A percentile compares a stretch with the other conserved stretches of the same genome.
These are phyloP conservation scores for Hydrotaea diabolus DNA, from an alignment of 2,888 invertebrate genomes.

Conservation along the genomic window DNA sequence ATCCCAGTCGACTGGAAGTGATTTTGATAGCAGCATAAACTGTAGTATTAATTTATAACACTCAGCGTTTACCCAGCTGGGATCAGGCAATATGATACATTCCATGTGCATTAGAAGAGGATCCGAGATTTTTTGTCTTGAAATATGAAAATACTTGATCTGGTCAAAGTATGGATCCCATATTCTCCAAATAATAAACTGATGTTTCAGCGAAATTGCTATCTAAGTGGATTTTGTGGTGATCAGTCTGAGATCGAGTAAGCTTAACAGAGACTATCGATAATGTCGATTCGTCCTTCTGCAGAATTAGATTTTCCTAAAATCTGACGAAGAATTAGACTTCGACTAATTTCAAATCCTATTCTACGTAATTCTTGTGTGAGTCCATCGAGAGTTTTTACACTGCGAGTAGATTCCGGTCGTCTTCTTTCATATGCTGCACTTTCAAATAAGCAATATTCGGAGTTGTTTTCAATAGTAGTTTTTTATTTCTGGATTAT, in stretches of 20 bases:
- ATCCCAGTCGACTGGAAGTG: too few species aligned
- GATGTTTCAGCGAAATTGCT: neutral
- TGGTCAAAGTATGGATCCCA: too few species aligned
- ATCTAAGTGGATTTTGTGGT: neutral
- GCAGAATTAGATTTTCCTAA: neutral
- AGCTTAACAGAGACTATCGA: too few species aligned
- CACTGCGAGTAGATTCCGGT: neutral
- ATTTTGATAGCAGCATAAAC: too few species aligned
- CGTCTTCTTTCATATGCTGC: slow-evolving; percentile 49
- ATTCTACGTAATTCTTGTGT: too few species aligned
- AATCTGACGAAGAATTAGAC: too few species aligned
- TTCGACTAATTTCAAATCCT: too few species aligned
- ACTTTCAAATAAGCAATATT: slow-evolving; percentile 53
- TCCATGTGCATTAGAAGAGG: too few species aligned
- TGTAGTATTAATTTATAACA: slow-evolving; percentile 48
- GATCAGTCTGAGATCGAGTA: too few species aligned
- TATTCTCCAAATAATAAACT: neutral
- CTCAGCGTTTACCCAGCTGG: slow-evolving; percentile 33
- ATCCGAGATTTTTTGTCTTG: neutral
- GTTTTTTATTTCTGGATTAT: slow-evolving; percentile 43
- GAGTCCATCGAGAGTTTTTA: too few species aligned
- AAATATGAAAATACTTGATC: neutral
- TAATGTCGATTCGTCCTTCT: neutral
- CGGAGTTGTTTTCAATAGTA: slow-evolving; percentile 37
- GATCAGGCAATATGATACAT: neutral